These are phyloP conservation scores for Clupea harengus DNA, from an alignment of 2,113 vertebrate species.

Conservation along the genomic window DNA sequence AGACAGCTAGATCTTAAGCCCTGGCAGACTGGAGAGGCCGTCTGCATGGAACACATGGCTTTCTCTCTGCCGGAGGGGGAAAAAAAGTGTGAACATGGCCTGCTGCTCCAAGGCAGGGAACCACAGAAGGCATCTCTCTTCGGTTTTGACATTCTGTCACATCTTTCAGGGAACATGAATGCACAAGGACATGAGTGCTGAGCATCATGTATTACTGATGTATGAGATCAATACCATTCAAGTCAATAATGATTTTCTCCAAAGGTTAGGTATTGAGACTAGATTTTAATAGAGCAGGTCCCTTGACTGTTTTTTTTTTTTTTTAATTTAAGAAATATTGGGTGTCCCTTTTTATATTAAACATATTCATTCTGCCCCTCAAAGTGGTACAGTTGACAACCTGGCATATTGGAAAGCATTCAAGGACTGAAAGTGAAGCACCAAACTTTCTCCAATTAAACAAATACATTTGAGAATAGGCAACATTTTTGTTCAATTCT, in stretches of 20 bases:
- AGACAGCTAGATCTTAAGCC: not conserved
- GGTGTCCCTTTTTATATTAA: not conserved
- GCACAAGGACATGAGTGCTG: not conserved
- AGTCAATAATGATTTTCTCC: not conserved
- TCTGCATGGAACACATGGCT: not conserved
- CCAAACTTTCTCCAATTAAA: not conserved
- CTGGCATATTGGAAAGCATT: not conserved
- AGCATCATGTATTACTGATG: not conserved
- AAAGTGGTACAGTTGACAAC: not conserved
- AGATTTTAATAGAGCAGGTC: not conserved
- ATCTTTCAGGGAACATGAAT: not conserved
- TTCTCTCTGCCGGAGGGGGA: not conserved
- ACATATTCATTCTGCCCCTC: not conserved
- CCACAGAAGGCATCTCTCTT: slow-evolving; percentile 1
- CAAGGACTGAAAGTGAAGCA: not conserved
- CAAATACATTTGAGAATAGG: not conserved
- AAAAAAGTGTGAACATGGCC: slow-evolving; percentile 13
- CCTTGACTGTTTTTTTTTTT: not conserved
- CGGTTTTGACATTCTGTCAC: not conserved
- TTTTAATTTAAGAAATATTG: not conserved
- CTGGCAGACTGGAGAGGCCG: not conserved
- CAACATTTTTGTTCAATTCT: not conserved
- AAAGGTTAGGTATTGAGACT: not conserved
- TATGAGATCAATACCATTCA: not conserved
- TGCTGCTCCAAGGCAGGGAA: not conserved